Conservation (phyloP, 2,888 invertebrate species). For the Cheilosia vulpina region DNA sequence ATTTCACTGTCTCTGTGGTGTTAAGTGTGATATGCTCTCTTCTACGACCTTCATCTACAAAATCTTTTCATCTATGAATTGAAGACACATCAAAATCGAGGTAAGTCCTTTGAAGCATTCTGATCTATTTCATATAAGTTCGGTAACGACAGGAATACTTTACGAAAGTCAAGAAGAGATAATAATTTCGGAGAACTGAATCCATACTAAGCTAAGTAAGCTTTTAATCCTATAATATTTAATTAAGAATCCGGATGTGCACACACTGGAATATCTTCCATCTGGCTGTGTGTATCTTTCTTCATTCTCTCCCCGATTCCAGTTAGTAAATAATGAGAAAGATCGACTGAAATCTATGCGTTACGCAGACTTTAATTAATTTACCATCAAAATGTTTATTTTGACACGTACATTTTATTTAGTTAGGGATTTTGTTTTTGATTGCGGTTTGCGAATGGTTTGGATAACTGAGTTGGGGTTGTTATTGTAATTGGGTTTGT, state of each 20-base stretch:
- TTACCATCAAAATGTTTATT: slow-evolving; percentile 58
- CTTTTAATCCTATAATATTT: slow-evolving; percentile 64
- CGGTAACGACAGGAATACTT: not conserved
- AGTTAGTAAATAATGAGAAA: slow-evolving; percentile 43
- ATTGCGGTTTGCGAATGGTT: not conserved
- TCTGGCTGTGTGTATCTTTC: not conserved
- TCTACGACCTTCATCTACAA: slow-evolving; percentile 21
- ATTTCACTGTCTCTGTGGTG: slow-evolving; percentile 34
- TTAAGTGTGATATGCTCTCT: slow-evolving; percentile 14
- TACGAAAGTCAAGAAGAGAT: not conserved
- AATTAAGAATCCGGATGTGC: slow-evolving; percentile 56
- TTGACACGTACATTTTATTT: slow-evolving; percentile 59
- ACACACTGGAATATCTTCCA: not conserved
- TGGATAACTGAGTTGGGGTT: not conserved
- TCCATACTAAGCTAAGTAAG: slow-evolving; percentile 49
- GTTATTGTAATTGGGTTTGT: too few species aligned
- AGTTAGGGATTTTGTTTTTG: slow-evolving; percentile 25
- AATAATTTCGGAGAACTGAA: slow-evolving; percentile 47
- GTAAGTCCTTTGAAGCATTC: slow-evolving; percentile 37
- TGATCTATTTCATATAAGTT: not conserved
- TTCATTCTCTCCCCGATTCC: not conserved
- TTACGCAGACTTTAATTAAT: slow-evolving; percentile 52
- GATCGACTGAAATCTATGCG: slow-evolving; percentile 4
- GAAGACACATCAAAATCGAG: slow-evolving; percentile 22
- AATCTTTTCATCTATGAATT: slow-evolving; percentile 3